Base-by-base conservation (phyloP, 2,797 vertebrate species). In the Salarias fasciatus region DNA sequence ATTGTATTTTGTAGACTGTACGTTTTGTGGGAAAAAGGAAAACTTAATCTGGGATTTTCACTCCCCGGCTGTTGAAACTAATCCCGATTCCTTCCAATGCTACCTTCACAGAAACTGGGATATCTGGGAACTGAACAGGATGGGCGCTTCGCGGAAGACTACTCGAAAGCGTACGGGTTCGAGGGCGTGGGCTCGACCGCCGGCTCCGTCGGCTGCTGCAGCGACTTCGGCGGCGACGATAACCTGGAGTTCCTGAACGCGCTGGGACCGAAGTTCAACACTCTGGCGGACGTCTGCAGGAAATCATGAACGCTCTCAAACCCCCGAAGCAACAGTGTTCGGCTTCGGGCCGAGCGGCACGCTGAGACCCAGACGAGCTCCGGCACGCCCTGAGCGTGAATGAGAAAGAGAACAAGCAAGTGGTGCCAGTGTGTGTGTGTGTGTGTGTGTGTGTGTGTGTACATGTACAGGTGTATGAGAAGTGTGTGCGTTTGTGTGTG, bases 231-330 rank as follows among this genome's bases (percentile, higher is more conserved):
- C 8, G 93, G 94, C 52, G 85, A 92, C 2, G 91, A 91, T 0
- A 77, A 88, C 69, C 86, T 96, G 12, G 94, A 96, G 75, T 97
- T 97, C 91, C 84, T 97, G 57, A 93, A 97, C 90, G 86, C 94
- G 4, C 91, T 97, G 41, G 95, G 95, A 63, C 95, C 96, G 30
- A 97, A 96, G 91, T 98, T 97, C 91, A 95, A 91, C 92, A 93
- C 89, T 47, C 92, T 97, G 53, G 95, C 94, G 80, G 93, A 93
- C 31, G 88, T 93, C 1, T 95, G 93, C 66, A 59, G 69, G 51
- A 95, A 94, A 76, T 92, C 92, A 62, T 91, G 76, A 91, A 82
- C 65, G 72, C 57, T 69, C 36, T 18, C 8, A n/a, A n/a, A 6
- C 42, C 24, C 6, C 4, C 15, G 5, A 41, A 28, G 18, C 29